These are phyloP conservation scores for Melinaea marsaeus DNA, from an alignment of 2,888 invertebrate genomes.

Conservation along the genomic window DNA sequence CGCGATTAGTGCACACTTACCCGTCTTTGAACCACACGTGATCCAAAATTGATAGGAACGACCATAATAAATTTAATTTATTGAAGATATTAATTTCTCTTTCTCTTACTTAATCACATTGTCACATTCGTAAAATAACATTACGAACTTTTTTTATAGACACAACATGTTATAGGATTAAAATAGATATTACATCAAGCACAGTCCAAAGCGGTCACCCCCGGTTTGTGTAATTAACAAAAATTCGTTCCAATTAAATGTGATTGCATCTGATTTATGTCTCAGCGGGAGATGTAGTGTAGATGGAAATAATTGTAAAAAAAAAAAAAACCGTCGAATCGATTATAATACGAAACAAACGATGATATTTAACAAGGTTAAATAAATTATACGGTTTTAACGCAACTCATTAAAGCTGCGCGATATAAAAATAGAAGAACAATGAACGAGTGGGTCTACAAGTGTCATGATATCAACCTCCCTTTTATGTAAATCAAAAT, in stretches of 20 bases:
- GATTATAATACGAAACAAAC: too few species aligned
- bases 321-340: too few species aligned
- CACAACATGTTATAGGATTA: neutral
- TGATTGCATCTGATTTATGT: slow-evolving; percentile 44
- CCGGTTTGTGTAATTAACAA: slow-evolving; percentile 34
- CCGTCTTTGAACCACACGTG: too few species aligned
- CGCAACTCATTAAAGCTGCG: neutral
- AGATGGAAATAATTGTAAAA: neutral
- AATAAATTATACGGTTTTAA: neutral
- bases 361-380: slow-evolving; percentile 6
- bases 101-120: too few species aligned
- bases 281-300: slow-evolving; percentile 54
- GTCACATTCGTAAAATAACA: too few species aligned
- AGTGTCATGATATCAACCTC: slow-evolving; percentile 21
- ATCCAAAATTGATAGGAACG: too few species aligned
- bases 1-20: too few species aligned
- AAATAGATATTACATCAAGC: neutral
- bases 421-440: slow-evolving; percentile 26
- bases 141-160: too few species aligned
- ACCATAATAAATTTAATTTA: too few species aligned
- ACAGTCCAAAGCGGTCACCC: slow-evolving; percentile 27
- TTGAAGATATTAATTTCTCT: too few species aligned
- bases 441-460: slow-evolving; percentile 22
- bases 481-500: slow-evolving; percentile 31
- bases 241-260: slow-evolving; percentile 32